Evolutionary conservation across 2,888 invertebrate genomes (phyloP).

Genomic region (Flexamia atlantica): DNA sequence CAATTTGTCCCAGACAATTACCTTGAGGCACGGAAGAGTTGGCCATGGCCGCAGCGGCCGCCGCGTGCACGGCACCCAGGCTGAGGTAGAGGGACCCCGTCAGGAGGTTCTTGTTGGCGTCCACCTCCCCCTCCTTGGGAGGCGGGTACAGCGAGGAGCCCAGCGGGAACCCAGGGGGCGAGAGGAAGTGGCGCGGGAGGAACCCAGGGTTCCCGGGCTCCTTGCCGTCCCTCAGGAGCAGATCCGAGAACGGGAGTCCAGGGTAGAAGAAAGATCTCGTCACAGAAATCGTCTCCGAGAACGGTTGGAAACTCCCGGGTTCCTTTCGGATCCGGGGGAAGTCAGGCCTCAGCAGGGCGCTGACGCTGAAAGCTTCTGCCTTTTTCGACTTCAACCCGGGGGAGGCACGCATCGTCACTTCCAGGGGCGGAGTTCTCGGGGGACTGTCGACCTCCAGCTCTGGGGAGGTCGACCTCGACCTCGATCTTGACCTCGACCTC

Average conservation of each 20-base stretch:
- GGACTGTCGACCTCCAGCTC: slow-evolving; percentile 89
- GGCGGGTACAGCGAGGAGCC: slow-evolving; percentile 63
- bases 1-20: slow-evolving; percentile 15
- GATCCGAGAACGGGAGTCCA: slow-evolving; percentile 80
- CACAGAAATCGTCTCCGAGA: slow-evolving; percentile 76
- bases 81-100: slow-evolving; percentile 81
- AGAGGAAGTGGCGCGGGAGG: slow-evolving; percentile 74
- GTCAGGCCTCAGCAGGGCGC: slow-evolving; percentile 88
- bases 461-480: slow-evolving; percentile 78
- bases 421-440: slow-evolving; percentile 75
- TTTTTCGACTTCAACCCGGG: slow-evolving; percentile 71
- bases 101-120: slow-evolving; percentile 74
- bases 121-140: slow-evolving; percentile 67
- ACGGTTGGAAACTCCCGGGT: slow-evolving; percentile 65
- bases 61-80: slow-evolving; percentile 80
- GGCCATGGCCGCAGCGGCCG: slow-evolving; percentile 75
- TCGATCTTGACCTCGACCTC: slow-evolving; percentile 70
- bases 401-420: slow-evolving; percentile 63
- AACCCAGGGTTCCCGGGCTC: slow-evolving; percentile 70
- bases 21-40: slow-evolving; percentile 68
- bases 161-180: slow-evolving; percentile 77
- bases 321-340: slow-evolving; percentile 75
- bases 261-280: slow-evolving; percentile 82
- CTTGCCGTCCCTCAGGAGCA: slow-evolving; percentile 71
- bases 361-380: slow-evolving; percentile 92